A percentile compares a stretch with the other conserved stretches of the same genome.
phyloP scores from a whole-genome alignment of 2,113 vertebrate species.

The Conger conger region DNA sequence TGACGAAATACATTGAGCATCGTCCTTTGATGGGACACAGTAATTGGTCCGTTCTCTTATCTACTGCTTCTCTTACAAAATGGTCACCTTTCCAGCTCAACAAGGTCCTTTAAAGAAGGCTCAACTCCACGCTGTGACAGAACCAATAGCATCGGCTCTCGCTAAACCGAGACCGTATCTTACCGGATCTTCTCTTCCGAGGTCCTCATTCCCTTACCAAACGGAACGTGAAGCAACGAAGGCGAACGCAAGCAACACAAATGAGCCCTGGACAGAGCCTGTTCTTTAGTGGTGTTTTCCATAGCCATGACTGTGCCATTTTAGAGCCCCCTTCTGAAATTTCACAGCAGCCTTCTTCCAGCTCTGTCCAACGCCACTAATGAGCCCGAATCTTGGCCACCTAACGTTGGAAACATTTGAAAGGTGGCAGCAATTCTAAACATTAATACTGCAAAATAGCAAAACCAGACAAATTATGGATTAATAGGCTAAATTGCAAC shows the following conservation, averaged over 20 bases:
- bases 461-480: not conserved
- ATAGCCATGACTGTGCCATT: not conserved
- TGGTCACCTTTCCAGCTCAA: not conserved
- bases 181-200: not conserved
- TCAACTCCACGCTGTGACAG: not conserved
- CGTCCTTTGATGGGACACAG: slow-evolving; percentile 35
- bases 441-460: not conserved
- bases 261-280: not conserved
- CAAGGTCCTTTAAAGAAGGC: not conserved
- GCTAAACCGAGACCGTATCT: not conserved
- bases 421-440: not conserved
- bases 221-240: not conserved
- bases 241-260: not conserved
- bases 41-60: slow-evolving; percentile 28
- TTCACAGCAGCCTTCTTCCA: not conserved
- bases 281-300: not conserved
- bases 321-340: not conserved
- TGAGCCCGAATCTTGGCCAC: not conserved
- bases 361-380: not conserved
- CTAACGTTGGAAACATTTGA: not conserved
- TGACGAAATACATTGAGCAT: slow-evolving; percentile 32
- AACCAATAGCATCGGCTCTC: not conserved
- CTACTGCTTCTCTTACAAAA: not conserved
- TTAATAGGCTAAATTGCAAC: not conserved
- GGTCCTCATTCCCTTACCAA: not conserved